Evolutionary conservation across 2,113 vertebrate species (phyloP).

Genomic region (Anarrhichthys ocellatus): DNA sequence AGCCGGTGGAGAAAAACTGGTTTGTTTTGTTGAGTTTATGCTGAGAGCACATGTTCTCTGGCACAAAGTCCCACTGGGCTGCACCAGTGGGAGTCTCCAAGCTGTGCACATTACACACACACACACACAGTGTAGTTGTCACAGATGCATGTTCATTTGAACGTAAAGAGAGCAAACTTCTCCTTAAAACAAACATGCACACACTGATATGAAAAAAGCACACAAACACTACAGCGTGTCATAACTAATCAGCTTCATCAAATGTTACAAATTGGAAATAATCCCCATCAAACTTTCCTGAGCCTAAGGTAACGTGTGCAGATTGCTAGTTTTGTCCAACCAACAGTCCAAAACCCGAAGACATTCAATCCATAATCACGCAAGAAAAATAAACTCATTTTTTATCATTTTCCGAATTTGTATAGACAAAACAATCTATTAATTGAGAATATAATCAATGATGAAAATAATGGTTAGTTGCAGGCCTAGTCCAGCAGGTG

Average conservation of each 20-base stretch:
- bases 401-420: neutral
- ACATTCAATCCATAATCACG: too few species aligned
- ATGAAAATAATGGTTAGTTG: neutral
- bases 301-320: neutral
- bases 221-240: neutral
- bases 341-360: neutral
- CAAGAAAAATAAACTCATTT: neutral
- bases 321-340: neutral
- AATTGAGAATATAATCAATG: neutral
- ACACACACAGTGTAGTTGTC: neutral
- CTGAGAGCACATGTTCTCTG: constrained; percentile 56
- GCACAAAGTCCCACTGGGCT: constrained; percentile 41
- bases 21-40: constrained; percentile 57
- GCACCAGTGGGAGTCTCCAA: constrained; percentile 27
- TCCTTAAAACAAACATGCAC: neutral
- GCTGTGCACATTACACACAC: constrained; percentile 4
- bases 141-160: neutral
- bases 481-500: neutral
- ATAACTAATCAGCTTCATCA: neutral
- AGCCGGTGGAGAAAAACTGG: constrained; percentile 18
- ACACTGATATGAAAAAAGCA: neutral
- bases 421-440: neutral
- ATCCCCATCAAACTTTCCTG: neutral
- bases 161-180: neutral
- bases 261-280: neutral